A percentile compares a stretch with the other conserved stretches of the same genome.
phyloP scores from a whole-genome alignment of 2,888 invertebrate species.

The Trichopoda pennipes region DNA sequence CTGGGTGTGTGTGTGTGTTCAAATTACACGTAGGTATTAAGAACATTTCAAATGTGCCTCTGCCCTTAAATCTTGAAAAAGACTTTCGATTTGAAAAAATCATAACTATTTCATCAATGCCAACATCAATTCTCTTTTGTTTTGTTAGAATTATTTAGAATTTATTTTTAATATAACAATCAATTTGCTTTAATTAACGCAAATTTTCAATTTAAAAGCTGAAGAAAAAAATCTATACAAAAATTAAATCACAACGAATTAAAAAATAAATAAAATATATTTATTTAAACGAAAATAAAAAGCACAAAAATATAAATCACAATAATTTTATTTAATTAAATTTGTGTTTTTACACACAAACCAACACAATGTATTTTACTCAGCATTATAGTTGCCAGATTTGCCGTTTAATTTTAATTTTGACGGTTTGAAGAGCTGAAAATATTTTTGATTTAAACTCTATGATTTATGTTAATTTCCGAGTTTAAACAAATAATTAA shows the following conservation, averaged over 20 bases:
- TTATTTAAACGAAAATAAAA: conserved; percentile 22
- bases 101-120: too few relatives aligned
- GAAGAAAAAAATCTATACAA: conserved; percentile 10
- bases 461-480: too few relatives aligned
- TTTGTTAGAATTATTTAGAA: background rate
- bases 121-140: too few relatives aligned
- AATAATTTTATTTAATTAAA: conserved; percentile 56
- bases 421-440: too few relatives aligned
- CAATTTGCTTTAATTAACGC: conserved; percentile 45
- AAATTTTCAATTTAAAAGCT: conserved; percentile 45
- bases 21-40: too few relatives aligned
- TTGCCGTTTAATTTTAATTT: too few relatives aligned
- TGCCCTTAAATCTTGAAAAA: too few relatives aligned
- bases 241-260: conserved; percentile 43
- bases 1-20: too few relatives aligned
- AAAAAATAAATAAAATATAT: conserved; percentile 23
- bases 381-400: background rate
- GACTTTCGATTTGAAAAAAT: too few relatives aligned
- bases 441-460: too few relatives aligned
- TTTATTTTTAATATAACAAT: conserved; percentile 6
- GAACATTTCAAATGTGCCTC: too few relatives aligned
- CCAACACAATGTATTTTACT: background rate
- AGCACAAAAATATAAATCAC: conserved; percentile 27
- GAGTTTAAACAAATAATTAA: too few relatives aligned
- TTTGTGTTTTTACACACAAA: conserved; percentile 43